A percentile compares a stretch with the other conserved stretches of the same genome.
Conservation (phyloP, 2,888 invertebrate species). For the Torymus texanus region DNA sequence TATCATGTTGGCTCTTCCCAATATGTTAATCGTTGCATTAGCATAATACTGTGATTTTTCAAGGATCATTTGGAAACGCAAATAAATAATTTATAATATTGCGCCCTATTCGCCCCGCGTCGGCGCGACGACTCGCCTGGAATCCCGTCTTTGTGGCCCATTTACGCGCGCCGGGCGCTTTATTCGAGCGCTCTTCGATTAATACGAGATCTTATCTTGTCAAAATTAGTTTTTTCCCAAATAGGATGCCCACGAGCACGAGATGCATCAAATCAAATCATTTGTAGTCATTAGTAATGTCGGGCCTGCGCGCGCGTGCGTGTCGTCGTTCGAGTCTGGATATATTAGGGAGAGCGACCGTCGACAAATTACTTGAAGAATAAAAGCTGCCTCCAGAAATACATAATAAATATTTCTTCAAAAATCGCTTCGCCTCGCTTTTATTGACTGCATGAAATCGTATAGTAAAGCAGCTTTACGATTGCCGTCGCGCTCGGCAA, state of each 20-base stretch:
- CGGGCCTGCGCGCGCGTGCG: neutral
- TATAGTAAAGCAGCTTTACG: neutral
- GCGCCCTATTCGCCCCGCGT: slow-evolving; percentile 65
- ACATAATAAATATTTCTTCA: slow-evolving; percentile 41
- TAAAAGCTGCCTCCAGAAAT: slow-evolving; percentile 36
- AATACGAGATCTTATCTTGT: slow-evolving; percentile 57
- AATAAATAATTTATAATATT: slow-evolving; percentile 76
- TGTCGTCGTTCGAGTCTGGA: no score
- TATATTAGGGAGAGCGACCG: neutral
- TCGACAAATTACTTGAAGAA: slow-evolving; percentile 41
- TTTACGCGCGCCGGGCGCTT: slow-evolving; percentile 52
- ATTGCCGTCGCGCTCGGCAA: neutral
- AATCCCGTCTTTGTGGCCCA: slow-evolving; percentile 59
- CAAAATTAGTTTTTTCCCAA: slow-evolving; percentile 52
- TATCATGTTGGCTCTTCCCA: slow-evolving; percentile 72
- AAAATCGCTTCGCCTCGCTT: neutral
- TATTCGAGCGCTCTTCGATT: slow-evolving; percentile 57
- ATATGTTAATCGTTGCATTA: slow-evolving; percentile 75
- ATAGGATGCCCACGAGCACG: slow-evolving; percentile 16
- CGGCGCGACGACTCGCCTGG: slow-evolving; percentile 30
- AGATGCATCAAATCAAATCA: slow-evolving; percentile 49
- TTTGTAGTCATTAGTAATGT: slow-evolving; percentile 52
- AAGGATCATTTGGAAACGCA: slow-evolving; percentile 75
- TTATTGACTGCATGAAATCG: slow-evolving; percentile 21
- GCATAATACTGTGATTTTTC: slow-evolving; percentile 75